Percentiles rank a stretch among this genome's conserved stretches.
Conservation (phyloP, 2,113 vertebrate genomes). For the Channa argus region DNA sequence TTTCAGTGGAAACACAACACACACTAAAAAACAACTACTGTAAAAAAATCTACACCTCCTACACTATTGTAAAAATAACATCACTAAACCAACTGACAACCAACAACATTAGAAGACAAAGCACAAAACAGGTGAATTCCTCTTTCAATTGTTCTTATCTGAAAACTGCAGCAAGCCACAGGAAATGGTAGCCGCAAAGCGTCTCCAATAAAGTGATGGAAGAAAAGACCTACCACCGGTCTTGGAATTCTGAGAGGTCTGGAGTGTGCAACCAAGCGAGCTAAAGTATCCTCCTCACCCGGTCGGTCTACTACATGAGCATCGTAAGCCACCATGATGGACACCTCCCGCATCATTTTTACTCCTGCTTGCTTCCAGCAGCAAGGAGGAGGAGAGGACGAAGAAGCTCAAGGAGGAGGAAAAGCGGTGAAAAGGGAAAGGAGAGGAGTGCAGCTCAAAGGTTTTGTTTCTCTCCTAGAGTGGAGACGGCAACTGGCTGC, state of each 20-base stretch:
- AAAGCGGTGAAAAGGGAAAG: slow-evolving; percentile 17
- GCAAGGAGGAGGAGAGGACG: slow-evolving; percentile 30
- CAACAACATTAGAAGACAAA: not conserved
- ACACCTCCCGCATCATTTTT: slow-evolving; percentile 99
- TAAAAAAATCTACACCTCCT: not conserved
- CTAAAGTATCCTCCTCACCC: slow-evolving; percentile 90
- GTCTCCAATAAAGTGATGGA: not conserved
- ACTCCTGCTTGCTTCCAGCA: slow-evolving; percentile 28
- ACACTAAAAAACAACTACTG: slow-evolving; percentile 24
- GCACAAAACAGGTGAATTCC: slow-evolving; percentile 1
- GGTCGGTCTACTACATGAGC: slow-evolving; percentile 95
- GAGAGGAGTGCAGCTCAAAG: slow-evolving; percentile 56
- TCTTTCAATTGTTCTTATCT: not conserved
- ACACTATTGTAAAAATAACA: not conserved
- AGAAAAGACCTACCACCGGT: slow-evolving; percentile 88
- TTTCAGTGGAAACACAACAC: slow-evolving; percentile 22
- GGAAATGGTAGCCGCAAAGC: not conserved
- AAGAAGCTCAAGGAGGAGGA: slow-evolving; percentile 12
- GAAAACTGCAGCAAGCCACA: not conserved
- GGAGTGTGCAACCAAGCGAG: slow-evolving; percentile 91
- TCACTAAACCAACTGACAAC: slow-evolving; percentile 1
- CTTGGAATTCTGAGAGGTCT: slow-evolving; percentile 91
- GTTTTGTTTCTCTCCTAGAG: slow-evolving; percentile 59
- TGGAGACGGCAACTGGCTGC: slow-evolving; percentile 54
- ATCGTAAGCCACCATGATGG: slow-evolving; percentile 94